phyloP scores from a whole-genome alignment of 2,113 vertebrate genomes.

The Clarias batrachus region DNA sequence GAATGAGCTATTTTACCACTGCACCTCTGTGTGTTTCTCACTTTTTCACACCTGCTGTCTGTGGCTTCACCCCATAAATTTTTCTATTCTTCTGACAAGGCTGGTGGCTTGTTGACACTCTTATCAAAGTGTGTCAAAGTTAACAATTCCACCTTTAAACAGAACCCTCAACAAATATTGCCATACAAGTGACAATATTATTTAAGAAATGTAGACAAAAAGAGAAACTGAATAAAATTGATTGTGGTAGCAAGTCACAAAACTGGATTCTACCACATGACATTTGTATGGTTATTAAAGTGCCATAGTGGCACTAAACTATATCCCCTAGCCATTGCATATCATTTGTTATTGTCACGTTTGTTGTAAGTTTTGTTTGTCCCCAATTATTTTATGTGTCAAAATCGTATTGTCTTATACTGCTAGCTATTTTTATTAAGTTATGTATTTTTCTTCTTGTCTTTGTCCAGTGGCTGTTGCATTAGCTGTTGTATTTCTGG shows the following conservation, averaged over 20 bases:
- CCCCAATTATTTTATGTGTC: too few relatives aligned
- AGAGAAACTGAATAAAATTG: not conserved
- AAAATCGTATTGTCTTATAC: too few relatives aligned
- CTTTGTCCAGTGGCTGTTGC: too few relatives aligned
- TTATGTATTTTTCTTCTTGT: too few relatives aligned
- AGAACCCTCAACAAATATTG: not conserved
- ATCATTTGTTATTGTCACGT: too few relatives aligned
- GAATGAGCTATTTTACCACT: not conserved
- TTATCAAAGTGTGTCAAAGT: not conserved
- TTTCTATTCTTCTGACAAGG: not conserved
- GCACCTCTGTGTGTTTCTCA: not conserved
- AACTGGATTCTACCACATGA: not conserved
- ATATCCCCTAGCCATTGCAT: too few relatives aligned
- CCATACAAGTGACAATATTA: not conserved
- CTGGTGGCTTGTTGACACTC: too few relatives aligned
- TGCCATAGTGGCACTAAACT: too few relatives aligned
- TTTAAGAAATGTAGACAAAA: not conserved
- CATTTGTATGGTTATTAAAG: not conserved
- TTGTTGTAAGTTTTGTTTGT: too few relatives aligned
- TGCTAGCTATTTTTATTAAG: too few relatives aligned
- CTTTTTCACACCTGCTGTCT: conserved; percentile 10
- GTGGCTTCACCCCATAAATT: not conserved
- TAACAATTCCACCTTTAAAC: not conserved
- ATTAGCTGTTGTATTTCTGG: too few relatives aligned
- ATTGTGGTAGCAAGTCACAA: not conserved